Conservation (phyloP, 2,888 invertebrate genomes). For the Gortyna flavago region DNA sequence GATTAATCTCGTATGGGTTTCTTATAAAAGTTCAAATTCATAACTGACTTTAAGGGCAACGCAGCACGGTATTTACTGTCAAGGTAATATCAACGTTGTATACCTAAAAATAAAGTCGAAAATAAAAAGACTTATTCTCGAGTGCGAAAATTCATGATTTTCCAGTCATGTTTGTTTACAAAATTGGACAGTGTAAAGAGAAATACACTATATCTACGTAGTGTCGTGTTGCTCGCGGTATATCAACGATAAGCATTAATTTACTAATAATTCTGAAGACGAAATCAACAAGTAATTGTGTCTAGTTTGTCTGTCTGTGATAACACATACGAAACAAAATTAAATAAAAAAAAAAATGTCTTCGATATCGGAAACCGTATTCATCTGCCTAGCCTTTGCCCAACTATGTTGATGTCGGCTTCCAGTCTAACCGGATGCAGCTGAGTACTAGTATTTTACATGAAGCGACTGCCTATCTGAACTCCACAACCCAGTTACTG, state of each 20-base stretch:
- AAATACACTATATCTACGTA: not conserved
- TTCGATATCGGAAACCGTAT: too few relatives aligned
- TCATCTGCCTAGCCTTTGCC: too few relatives aligned
- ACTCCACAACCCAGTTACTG: too few relatives aligned
- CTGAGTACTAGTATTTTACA: too few relatives aligned
- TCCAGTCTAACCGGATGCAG: too few relatives aligned
- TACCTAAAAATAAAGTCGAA: not conserved
- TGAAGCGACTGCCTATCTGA: too few relatives aligned
- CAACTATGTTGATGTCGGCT: too few relatives aligned
- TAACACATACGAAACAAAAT: not conserved
- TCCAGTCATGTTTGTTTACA: not conserved
- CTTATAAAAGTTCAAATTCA: not conserved
- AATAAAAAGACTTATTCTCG: not conserved
- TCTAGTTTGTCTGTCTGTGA: slow-evolving; percentile 22
- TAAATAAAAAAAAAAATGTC: not conserved
- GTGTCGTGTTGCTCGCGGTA: not conserved
- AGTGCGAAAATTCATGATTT: too few relatives aligned
- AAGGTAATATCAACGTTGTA: not conserved
- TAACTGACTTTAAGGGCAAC: not conserved
- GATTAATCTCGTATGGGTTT: not conserved
- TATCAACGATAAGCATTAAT: slow-evolving; percentile 23
- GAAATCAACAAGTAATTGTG: slow-evolving; percentile 25
- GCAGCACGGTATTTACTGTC: not conserved
- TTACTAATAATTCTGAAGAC: slow-evolving; percentile 15
- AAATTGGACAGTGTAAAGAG: not conserved